Evolutionary conservation across 2,113 vertebrate species (phyloP).

Genomic region (Gymnorhina tibicen): DNA sequence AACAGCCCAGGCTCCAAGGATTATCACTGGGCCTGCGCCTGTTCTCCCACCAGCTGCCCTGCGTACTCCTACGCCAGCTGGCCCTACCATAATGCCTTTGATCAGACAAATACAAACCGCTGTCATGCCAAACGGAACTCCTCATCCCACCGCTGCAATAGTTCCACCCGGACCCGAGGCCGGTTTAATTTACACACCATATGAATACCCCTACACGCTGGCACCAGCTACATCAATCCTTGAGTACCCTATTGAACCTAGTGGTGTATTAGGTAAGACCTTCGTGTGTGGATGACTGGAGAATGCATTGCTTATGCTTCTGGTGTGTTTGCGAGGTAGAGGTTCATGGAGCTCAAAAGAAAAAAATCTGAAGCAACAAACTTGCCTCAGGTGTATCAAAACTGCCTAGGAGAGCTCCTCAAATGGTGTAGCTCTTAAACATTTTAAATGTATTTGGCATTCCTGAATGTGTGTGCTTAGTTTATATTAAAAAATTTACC

Average conservation of each 20-base stretch:
- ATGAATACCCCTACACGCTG: conserved; percentile 96
- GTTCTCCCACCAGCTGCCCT: conserved; percentile 87
- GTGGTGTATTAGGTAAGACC: conserved; percentile 94
- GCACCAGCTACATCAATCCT: conserved; percentile 95
- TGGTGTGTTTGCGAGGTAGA: background rate
- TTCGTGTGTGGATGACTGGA: background rate
- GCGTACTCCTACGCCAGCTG: conserved; percentile 87
- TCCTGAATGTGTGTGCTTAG: background rate
- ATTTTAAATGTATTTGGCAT: background rate
- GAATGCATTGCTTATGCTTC: background rate
- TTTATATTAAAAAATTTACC: background rate
- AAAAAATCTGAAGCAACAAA: background rate
- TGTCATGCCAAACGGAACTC: conserved; percentile 91
- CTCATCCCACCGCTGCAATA: conserved; percentile 88
- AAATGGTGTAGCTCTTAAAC: background rate
- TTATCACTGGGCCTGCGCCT: conserved; percentile 92
- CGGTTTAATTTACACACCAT: conserved; percentile 97
- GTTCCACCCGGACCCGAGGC: conserved; percentile 90
- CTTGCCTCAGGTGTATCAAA: background rate
- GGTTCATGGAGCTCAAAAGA: background rate
- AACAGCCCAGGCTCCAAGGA: conserved; percentile 91
- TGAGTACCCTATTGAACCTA: conserved; percentile 98
- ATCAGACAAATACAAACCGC: conserved; percentile 99
- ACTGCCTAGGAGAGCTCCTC: background rate
- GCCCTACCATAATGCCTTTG: conserved; percentile 97